Conservation (phyloP, 1,140 invertebrate genomes). For the Chymomyza costata region DNA sequence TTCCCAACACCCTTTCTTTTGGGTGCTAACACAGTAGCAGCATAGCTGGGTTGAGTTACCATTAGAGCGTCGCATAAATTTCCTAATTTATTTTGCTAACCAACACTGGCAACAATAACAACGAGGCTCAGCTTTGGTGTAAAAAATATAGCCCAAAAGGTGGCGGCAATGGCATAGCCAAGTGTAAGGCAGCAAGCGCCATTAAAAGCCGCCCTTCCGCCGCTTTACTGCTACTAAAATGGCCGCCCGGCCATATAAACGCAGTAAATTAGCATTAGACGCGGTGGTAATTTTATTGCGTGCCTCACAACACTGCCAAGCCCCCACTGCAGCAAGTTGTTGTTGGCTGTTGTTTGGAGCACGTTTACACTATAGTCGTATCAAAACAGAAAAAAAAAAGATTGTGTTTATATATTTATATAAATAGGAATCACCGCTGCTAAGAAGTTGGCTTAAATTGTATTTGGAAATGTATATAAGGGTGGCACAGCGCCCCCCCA, state of each 20-base stretch:
- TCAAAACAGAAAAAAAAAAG: no score
- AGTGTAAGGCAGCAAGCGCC: no score
- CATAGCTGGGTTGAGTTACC: constrained; percentile 12
- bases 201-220: constrained; percentile 1
- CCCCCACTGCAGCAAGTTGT: constrained; percentile 18
- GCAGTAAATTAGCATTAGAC: constrained; percentile 65
- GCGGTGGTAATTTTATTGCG: constrained; percentile 54
- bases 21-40: constrained; percentile 2
- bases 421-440: no score
- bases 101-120: constrained; percentile 31
- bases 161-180: constrained; percentile 4
- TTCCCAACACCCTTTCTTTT: constrained; percentile 4
- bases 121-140: constrained; percentile 22
- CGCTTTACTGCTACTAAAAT: neutral
- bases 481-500: no score
- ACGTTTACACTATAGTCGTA: no score
- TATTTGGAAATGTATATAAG: no score
- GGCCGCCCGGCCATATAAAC: constrained; percentile 38
- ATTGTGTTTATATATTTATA: no score
- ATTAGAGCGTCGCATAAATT: constrained; percentile 53
- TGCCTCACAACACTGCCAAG: constrained; percentile 27
- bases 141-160: constrained; percentile 22
- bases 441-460: no score
- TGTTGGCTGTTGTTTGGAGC: constrained; percentile 4
- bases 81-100: constrained; percentile 43